Evolutionary conservation across 2,888 invertebrate species (phyloP), one percentile per base, ranked within the genome.

Genomic region (Diarsia mendica): DNA sequence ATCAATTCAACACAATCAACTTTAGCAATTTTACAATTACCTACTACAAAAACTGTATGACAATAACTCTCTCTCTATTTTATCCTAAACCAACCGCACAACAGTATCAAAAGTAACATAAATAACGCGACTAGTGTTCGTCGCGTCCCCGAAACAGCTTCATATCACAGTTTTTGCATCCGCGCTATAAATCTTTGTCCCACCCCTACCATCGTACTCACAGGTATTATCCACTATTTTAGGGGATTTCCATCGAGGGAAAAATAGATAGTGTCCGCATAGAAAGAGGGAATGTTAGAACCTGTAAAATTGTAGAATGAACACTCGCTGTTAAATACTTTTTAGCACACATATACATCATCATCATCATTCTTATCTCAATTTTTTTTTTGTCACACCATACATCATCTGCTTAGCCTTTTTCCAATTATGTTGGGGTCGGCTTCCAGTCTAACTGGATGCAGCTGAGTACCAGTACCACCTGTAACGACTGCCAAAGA

Each of bases 141-240:
- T 20, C 70, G 61, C 64, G 51, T 49, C 48, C 44, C 11, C 67
- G 67, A 18, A 72, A 82, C 77, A 77, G 72, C 72, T 72, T 69
- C 72, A 75, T 85, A 85, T 85, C 85, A 72, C 85, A 75, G 85
- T 85, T 85, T 83, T 83, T 85, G 70, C 83, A 73, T 85, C 70
- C 83, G 72, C 61, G 33, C 72, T n/a, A 82, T 83, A 82, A 82
- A 83, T 83, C 67, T 67, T 55, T 23, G 51, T 66, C 51, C 13
- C 48, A 60, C 15, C 46, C 18, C 46, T 49, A 49, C 28, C 39
- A 49, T 60, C 23, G 28, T 33, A 58, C 44, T 28, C n/a, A 46
- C 53, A 44, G n/a, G 44, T 76, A 63, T 67, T 33, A 49, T n/a
- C 6, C 61, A 51, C 49, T 44, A 68, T 82, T 83, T 73, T 71